Conservation (phyloP, 1,140 invertebrate genomes). For the Aphelenchoides fujianensis region DNA sequence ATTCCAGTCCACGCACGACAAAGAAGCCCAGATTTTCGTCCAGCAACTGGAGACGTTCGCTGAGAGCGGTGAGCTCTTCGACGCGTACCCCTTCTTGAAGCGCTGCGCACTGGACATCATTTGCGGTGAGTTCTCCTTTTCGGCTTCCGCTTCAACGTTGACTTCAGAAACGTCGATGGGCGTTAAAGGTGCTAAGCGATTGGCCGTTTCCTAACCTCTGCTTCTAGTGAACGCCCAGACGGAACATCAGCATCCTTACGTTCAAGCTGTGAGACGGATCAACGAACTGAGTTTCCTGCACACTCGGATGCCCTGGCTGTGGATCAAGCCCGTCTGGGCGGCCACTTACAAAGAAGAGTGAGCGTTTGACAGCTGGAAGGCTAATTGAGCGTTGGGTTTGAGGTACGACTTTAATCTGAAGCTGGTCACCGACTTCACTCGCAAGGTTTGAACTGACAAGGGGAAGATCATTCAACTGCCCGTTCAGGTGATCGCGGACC, state of each 20-base stretch:
- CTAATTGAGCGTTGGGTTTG: slow-evolving; percentile 34
- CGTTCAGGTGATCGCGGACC: slow-evolving; percentile 37
- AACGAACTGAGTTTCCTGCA: slow-evolving; percentile 51
- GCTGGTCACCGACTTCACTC: slow-evolving; percentile 49
- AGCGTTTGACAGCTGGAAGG: too few relatives aligned
- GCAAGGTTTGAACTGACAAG: slow-evolving; percentile 27
- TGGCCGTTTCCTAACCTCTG: too few relatives aligned
- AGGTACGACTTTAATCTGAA: slow-evolving; percentile 47
- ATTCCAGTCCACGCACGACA: slow-evolving; percentile 77
- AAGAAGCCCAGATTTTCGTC: too few relatives aligned
- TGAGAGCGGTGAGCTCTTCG: slow-evolving; percentile 68
- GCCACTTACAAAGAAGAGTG: too few relatives aligned
- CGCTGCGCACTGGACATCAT: slow-evolving; percentile 82
- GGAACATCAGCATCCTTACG: slow-evolving; percentile 72
- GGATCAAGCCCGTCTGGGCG: slow-evolving; percentile 51
- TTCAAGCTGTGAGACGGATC: slow-evolving; percentile 71
- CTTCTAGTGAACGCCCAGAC: slow-evolving; percentile 73
- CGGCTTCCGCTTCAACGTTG: background rate
- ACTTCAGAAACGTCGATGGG: slow-evolving; percentile 76
- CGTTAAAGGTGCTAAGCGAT: too few relatives aligned
- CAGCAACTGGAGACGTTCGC: slow-evolving; percentile 69
- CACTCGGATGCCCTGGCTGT: slow-evolving; percentile 53
- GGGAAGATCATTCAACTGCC: slow-evolving; percentile 7
- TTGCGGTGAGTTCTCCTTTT: slow-evolving; percentile 68
- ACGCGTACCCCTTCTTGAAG: slow-evolving; percentile 74